phyloP scores from a whole-genome alignment of 2,797 vertebrate genomes.

The Sebastes paucispinis region DNA sequence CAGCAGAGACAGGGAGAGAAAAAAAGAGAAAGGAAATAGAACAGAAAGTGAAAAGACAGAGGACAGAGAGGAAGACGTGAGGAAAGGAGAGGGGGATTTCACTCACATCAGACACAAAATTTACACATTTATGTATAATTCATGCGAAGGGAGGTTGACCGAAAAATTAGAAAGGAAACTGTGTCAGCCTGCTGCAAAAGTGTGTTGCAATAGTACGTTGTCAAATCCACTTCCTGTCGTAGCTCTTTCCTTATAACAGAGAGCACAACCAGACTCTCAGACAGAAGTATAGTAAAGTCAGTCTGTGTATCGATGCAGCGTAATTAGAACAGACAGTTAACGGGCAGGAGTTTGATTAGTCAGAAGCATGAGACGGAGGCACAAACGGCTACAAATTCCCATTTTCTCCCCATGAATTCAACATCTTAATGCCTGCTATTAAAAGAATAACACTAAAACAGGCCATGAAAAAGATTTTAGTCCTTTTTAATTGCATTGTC shows the following conservation, averaged over 20 bases:
- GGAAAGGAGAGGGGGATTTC: not conserved
- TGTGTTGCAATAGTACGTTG: not conserved
- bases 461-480: slow-evolving; percentile 42
- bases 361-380: slow-evolving; percentile 35
- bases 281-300: slow-evolving; percentile 30
- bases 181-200: not conserved
- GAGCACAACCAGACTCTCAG: not conserved
- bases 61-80: not conserved
- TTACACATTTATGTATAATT: slow-evolving; percentile 2
- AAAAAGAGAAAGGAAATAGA: slow-evolving; percentile 1
- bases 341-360: slow-evolving; percentile 58
- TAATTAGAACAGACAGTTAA: slow-evolving; percentile 67
- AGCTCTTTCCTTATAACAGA: not conserved
- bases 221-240: not conserved
- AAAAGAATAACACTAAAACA: slow-evolving; percentile 57
- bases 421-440: slow-evolving; percentile 50
- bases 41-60: slow-evolving; percentile 4
- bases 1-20: not conserved
- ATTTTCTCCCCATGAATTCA: slow-evolving; percentile 44
- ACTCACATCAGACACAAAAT: not conserved
- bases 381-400: slow-evolving; percentile 42
- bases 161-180: slow-evolving; percentile 11
- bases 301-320: slow-evolving; percentile 30
- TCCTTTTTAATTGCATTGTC: slow-evolving; percentile 51
- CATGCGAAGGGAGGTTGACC: not conserved